Conservation (phyloP, 37 sponge, comb jelly and placozoan species). For the Petrosia ficiformis region DNA sequence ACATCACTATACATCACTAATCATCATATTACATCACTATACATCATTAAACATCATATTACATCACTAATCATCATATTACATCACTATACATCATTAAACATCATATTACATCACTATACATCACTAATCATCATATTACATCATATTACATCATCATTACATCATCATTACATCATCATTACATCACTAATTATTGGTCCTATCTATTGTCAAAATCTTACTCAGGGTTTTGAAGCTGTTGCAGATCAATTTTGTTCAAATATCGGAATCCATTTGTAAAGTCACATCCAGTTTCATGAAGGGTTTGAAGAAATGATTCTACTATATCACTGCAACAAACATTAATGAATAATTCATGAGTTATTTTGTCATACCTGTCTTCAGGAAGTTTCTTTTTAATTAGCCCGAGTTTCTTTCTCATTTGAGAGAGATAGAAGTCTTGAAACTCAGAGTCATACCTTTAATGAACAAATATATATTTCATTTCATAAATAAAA, state of each 20-base stretch:
- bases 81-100: no score
- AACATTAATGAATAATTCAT: no score
- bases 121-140: no score
- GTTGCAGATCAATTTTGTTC: neutral
- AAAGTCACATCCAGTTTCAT: constrained; percentile 84
- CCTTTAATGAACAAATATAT: constrained; percentile 23
- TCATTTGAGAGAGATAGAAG: constrained; percentile 62
- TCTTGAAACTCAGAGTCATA: constrained; percentile 74
- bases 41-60: no score
- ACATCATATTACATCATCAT: no score
- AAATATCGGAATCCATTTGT: constrained; percentile 69
- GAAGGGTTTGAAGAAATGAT: constrained; percentile 73
- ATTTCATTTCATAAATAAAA: neutral
- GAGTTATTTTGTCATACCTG: constrained; percentile 10
- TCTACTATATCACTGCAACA: constrained; percentile 59
- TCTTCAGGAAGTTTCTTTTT: constrained; percentile 38
- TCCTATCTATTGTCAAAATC: neutral
- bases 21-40: no score
- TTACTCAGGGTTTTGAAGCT: neutral
- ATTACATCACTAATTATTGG: no score
- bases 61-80: no score
- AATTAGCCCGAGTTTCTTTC: constrained; percentile 45
- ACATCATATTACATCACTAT: no score
- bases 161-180: no score
- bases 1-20: no score